Evolutionary conservation across 1,140 invertebrate species (phyloP).

Genomic region (Drosophila albomicans): DNA sequence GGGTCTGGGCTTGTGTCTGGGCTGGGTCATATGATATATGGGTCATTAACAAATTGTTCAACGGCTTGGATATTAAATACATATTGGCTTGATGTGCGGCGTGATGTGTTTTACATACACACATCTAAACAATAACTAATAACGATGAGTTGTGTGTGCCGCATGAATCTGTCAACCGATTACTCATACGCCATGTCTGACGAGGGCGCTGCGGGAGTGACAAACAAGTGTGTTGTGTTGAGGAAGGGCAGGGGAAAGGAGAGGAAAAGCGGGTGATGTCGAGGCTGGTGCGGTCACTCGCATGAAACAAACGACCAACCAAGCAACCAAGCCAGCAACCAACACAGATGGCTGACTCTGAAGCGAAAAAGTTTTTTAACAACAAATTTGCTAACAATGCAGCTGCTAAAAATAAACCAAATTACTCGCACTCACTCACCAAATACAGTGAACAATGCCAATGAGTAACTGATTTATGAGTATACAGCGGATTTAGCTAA

Average conservation of each 20-base stretch:
- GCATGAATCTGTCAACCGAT: conserved; percentile 53
- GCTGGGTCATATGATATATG: conserved; percentile 53
- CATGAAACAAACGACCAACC: conserved; percentile 25
- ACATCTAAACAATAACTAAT: conserved; percentile 39
- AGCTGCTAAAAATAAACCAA: conserved; percentile 24
- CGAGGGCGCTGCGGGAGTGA: conserved; percentile 10
- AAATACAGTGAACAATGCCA: background rate
- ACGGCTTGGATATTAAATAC: conserved; percentile 49
- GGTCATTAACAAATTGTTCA: conserved; percentile 62
- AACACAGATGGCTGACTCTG: conserved; percentile 28
- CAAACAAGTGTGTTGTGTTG: background rate
- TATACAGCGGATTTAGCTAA: background rate
- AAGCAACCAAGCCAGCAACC: conserved; percentile 8
- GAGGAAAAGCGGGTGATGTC: background rate
- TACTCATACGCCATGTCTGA: conserved; percentile 43
- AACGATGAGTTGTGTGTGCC: conserved; percentile 15
- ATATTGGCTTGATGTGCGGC: conserved; percentile 1
- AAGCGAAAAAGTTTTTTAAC: conserved; percentile 6
- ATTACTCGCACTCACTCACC: conserved; percentile 19
- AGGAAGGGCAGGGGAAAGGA: background rate
- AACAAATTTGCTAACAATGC: conserved; percentile 27
- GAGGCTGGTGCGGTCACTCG: conserved; percentile 22
- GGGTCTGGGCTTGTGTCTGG: conserved; percentile 2
- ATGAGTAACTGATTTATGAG: background rate
- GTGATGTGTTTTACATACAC: background rate